These are phyloP conservation scores for Sciurus niger DNA, from an alignment of 2,113 vertebrate species.

Conservation along the genomic window DNA sequence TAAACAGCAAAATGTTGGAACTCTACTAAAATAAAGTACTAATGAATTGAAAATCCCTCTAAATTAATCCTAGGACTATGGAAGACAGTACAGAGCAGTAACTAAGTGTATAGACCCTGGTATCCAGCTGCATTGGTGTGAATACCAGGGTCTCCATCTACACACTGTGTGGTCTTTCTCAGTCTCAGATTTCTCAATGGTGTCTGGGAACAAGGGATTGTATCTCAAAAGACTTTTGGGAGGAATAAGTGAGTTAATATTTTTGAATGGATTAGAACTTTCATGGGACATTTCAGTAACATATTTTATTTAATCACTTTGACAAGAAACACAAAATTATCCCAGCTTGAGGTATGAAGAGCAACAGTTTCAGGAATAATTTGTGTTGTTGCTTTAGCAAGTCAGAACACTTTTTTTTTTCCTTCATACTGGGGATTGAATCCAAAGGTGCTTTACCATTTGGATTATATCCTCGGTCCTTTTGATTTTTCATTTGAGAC, in stretches of 20 bases:
- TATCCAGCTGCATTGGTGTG: neutral
- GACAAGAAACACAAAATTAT: neutral
- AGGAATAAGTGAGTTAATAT: neutral
- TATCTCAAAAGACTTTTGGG: neutral
- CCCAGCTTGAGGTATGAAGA: neutral
- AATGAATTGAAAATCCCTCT: neutral
- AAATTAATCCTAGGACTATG: neutral
- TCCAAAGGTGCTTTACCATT: too few relatives aligned
- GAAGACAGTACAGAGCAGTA: accelerated
- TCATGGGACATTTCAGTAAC: neutral
- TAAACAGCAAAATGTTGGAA: neutral
- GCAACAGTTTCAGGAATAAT: neutral
- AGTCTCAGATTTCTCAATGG: neutral
- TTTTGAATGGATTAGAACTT: neutral
- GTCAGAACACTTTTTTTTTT: too few relatives aligned
- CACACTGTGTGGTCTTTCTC: neutral
- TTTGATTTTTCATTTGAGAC: too few relatives aligned
- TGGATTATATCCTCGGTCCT: too few relatives aligned
- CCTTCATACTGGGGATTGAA: too few relatives aligned
- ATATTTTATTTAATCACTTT: neutral
- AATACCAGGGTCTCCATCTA: neutral
- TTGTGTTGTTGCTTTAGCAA: neutral
- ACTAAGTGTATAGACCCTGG: accelerated
- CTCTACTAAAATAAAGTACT: neutral
- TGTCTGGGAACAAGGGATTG: neutral